Evolutionary conservation across 1,140 invertebrate species (phyloP).

Genomic region (Ostrea denselamellosa): DNA sequence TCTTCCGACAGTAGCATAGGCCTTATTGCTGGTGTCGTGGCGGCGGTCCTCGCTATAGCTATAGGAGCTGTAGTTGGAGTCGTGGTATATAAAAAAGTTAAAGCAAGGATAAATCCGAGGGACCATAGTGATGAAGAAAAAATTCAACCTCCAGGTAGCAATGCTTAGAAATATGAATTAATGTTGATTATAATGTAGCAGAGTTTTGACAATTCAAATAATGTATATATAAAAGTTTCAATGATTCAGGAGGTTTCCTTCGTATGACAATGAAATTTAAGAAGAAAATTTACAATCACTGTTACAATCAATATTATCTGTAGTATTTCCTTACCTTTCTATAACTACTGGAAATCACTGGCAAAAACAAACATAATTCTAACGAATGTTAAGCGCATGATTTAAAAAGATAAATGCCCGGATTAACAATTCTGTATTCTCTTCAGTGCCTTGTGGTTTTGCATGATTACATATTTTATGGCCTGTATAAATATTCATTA

Average conservation of each 20-base stretch:
- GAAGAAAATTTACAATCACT: too few relatives aligned
- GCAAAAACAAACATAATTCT: too few relatives aligned
- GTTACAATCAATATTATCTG: too few relatives aligned
- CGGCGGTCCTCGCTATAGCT: neutral
- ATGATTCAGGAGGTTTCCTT: too few relatives aligned
- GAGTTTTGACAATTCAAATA: too few relatives aligned
- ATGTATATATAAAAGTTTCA: too few relatives aligned
- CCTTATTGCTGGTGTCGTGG: neutral
- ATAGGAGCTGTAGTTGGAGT: neutral
- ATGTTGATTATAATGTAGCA: too few relatives aligned
- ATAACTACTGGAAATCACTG: too few relatives aligned
- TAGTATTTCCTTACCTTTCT: too few relatives aligned
- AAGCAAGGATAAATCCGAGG: neutral
- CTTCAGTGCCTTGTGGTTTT: neutral
- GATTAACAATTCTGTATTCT: neutral
- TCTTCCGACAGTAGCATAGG: neutral
- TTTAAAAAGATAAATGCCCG: neutral
- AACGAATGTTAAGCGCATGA: neutral
- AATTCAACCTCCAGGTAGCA: neutral
- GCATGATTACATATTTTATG: neutral
- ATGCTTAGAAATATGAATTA: neutral
- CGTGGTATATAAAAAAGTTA: neutral
- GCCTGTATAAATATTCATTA: neutral
- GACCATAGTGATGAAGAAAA: slow-evolving; percentile 18
- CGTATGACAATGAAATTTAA: too few relatives aligned